A percentile compares a stretch with the other conserved stretches of the same genome.
Conservation (phyloP, 2,797 vertebrate genomes). For the Fundulus diaphanus region DNA sequence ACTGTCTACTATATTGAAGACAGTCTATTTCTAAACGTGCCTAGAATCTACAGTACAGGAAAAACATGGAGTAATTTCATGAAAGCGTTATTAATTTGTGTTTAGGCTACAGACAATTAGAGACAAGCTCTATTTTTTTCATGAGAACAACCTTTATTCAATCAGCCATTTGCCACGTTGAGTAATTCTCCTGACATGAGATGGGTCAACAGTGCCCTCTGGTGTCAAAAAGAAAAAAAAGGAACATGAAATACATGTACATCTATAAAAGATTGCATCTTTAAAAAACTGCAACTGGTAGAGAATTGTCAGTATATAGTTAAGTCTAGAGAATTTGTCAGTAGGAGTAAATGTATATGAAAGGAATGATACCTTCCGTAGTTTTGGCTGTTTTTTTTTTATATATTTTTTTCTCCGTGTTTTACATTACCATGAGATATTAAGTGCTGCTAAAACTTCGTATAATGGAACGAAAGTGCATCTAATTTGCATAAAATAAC, state of each 20-base stretch:
- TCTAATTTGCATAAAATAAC: not conserved
- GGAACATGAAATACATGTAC: not conserved
- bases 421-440: not conserved
- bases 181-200: slow-evolving; percentile 3
- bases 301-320: not conserved
- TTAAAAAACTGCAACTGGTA: not conserved
- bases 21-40: not conserved
- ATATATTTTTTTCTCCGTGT: not conserved
- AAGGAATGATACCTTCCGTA: not conserved
- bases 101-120: no score
- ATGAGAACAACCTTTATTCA: not conserved
- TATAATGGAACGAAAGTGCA: not conserved
- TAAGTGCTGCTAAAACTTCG: not conserved
- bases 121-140: slow-evolving; percentile 1
- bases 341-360: not conserved
- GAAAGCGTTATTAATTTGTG: no score
- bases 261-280: not conserved
- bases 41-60: not conserved
- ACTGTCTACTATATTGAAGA: not conserved
- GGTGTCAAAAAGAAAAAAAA: slow-evolving; percentile 30
- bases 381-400: not conserved
- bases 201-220: slow-evolving; percentile 45
- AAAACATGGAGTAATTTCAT: not conserved
- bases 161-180: not conserved
- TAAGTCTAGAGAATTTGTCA: not conserved